phyloP scores from a whole-genome alignment of 2,888 invertebrate species.

The Cotesia congregata region DNA sequence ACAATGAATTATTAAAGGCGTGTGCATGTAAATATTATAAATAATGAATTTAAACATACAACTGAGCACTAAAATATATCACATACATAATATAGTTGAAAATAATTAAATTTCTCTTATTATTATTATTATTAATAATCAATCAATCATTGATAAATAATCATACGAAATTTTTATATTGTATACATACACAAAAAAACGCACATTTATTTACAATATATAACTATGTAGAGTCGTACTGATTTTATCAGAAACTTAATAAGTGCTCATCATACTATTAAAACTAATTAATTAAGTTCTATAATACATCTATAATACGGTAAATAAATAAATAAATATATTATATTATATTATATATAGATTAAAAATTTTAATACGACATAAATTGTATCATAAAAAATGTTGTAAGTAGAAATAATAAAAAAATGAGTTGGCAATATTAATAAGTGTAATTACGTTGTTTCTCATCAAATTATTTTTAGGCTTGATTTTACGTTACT shows the following conservation, averaged over 20 bases:
- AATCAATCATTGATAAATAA: conserved; percentile 17
- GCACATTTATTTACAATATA: conserved; percentile 27
- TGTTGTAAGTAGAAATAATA: conserved; percentile 47
- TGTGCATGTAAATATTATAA: not conserved
- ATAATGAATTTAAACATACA: not conserved
- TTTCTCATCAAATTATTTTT: not conserved
- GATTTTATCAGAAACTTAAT: conserved; percentile 34
- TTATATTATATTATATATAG: conserved; percentile 43
- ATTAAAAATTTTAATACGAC: conserved; percentile 50
- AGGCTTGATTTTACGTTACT: not conserved
- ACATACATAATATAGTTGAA: conserved; percentile 14
- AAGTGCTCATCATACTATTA: conserved; percentile 30
- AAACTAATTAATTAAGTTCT: not conserved
- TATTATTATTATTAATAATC: conserved; percentile 24
- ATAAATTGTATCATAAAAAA: conserved; percentile 47
- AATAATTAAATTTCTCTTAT: conserved; percentile 7
- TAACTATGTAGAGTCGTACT: conserved; percentile 19
- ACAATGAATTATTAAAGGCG: not conserved
- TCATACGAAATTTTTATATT: conserved; percentile 9
- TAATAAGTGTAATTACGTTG: conserved; percentile 30
- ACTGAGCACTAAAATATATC: not conserved
- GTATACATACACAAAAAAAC: conserved; percentile 17
- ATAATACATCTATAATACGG: conserved; percentile 19
- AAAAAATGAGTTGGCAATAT: conserved; percentile 27
- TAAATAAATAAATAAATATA: conserved; percentile 11